Percentiles rank a stretch among this genome's conserved stretches.
phyloP scores from a whole-genome alignment of 1,140 invertebrate species.

The Leptinotarsa texana region DNA sequence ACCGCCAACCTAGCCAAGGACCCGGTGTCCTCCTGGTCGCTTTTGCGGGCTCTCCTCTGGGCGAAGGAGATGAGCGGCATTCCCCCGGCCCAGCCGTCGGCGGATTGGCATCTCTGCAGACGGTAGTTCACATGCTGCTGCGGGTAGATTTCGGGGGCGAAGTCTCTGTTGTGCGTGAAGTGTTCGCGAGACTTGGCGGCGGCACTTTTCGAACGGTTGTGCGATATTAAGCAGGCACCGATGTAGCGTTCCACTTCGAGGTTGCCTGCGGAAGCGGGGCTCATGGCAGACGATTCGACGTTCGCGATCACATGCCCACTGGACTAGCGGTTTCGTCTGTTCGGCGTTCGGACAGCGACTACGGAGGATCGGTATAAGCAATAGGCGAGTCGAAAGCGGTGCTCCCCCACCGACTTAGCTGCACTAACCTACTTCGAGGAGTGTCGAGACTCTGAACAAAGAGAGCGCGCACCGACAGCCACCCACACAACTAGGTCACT shows the following conservation, averaged over 20 bases:
- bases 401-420: slow-evolving; percentile 20
- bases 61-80: slow-evolving; percentile 50
- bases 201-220: slow-evolving; percentile 52
- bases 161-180: not conserved
- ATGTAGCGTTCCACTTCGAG: slow-evolving; percentile 69
- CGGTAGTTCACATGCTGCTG: slow-evolving; percentile 47
- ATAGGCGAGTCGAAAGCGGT: not conserved
- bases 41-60: slow-evolving; percentile 36
- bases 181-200: slow-evolving; percentile 41
- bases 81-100: slow-evolving; percentile 53
- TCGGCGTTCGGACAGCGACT: not conserved
- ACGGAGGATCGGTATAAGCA: not conserved
- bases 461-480: slow-evolving; percentile 52
- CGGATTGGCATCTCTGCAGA: slow-evolving; percentile 44
- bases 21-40: slow-evolving; percentile 51
- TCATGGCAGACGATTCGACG: slow-evolving; percentile 55
- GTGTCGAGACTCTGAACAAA: slow-evolving; percentile 53
- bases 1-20: slow-evolving; percentile 70
- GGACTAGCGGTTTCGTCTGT: not conserved
- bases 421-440: slow-evolving; percentile 56
- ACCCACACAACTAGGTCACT: slow-evolving; percentile 54
- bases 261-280: slow-evolving; percentile 63
- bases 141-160: slow-evolving; percentile 55
- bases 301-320: slow-evolving; percentile 28
- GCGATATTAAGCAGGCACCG: slow-evolving; percentile 66